Evolutionary conservation across 2,113 vertebrate genomes (phyloP), one percentile per base, ranked within the genome.

Genomic region (Phodopus roborovskii): DNA sequence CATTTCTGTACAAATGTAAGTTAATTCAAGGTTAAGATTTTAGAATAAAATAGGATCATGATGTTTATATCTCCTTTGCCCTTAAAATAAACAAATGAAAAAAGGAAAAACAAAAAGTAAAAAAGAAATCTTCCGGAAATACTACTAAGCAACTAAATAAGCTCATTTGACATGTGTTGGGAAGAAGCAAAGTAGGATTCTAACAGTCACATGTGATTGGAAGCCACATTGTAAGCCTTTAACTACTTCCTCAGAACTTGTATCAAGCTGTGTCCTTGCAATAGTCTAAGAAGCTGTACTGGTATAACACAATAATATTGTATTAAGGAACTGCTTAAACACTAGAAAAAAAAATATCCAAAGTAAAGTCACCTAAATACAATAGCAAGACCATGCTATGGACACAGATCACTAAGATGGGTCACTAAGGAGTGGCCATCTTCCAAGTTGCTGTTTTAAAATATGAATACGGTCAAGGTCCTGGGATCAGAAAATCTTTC

Each of bases 401-500:
- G 10, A 88, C 28, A 79, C 26, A 88, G 36, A 5, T 7, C 62
- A 60, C 11, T 75, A 58, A 58, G 45, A 74, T 87, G 0, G 10
- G 11, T 7, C 64, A 50, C n/a, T 33, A 88, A 90, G 45, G 39
- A 89, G n/a, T 10, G 13, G 1, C 11, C 26, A 56, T 66, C 26
- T 89, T 66, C 17, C 30, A 42, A 20, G 1, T 26, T 24, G 3
- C 26, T 53, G 7, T 42, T 20, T n/a, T 53, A 85, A 33, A 33
- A 50, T 3, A 10, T 16, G 45, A n/a, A 56, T 24, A 20, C 15
- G n/a, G 10, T 30, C 24, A 33, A 73, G 64, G 78, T 19, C 22
- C 3, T 13, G 58, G 10, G 1, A 33, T 0, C 11, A 4, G 16
- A 53, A 1, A 1, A 7, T 33, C n/a, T 71, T 70, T 28, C 2